These are phyloP conservation scores for Agrotis puta DNA, from an alignment of 2,888 invertebrate species.

Conservation along the genomic window DNA sequence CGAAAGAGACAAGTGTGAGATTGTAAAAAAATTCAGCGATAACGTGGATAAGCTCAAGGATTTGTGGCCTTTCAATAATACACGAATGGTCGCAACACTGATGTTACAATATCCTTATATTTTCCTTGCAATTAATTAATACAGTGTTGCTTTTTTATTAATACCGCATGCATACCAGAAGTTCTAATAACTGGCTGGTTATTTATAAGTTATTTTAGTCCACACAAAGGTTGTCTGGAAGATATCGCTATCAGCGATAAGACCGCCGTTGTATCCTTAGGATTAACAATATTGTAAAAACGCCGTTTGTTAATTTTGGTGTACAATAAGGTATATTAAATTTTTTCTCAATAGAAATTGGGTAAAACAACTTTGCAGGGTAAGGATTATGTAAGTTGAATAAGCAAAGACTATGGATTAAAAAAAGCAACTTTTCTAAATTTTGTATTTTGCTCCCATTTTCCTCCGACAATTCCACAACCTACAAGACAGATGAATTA, in stretches of 20 bases:
- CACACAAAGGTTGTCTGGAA: too few species aligned
- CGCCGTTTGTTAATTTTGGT: too few species aligned
- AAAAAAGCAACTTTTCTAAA: not conserved
- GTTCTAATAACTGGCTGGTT: not conserved
- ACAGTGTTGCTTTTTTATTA: too few species aligned
- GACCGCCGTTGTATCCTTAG: too few species aligned
- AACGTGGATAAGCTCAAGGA: slow-evolving; percentile 49
- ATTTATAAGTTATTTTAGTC: too few species aligned
- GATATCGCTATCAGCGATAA: too few species aligned
- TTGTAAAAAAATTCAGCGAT: slow-evolving; percentile 54
- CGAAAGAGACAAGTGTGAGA: slow-evolving; percentile 30
- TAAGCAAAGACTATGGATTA: not conserved
- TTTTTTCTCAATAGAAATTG: not conserved
- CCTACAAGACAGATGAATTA: slow-evolving; percentile 37
- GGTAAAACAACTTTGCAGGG: not conserved
- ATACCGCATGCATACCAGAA: not conserved
- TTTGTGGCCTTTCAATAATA: slow-evolving; percentile 23
- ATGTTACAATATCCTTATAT: not conserved
- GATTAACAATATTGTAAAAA: too few species aligned
- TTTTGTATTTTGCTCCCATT: not conserved
- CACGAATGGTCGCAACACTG: not conserved
- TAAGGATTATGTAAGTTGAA: not conserved
- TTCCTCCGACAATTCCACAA: slow-evolving; percentile 5
- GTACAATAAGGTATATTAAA: too few species aligned
- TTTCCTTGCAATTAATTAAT: not conserved